Evolutionary conservation across 2,797 vertebrate species (phyloP), one percentile per base, ranked within the genome.

Genomic region (Anolis apletophallus): DNA sequence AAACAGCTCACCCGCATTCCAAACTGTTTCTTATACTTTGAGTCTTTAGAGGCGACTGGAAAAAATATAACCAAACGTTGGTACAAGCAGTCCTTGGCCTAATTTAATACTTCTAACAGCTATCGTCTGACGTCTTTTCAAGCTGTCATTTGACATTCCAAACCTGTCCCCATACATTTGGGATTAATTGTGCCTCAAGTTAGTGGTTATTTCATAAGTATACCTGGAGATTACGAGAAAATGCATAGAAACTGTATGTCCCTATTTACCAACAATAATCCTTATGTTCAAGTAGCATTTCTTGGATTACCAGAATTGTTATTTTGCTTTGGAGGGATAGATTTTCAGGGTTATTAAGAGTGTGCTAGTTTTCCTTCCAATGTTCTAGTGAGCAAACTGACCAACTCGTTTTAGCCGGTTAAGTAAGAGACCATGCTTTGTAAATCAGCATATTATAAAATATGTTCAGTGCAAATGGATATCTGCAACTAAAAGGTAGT

Each of bases 81-180:
- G 67, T 82, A 57, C 61, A 40, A 67, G 34, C 50, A 40, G 61
- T 69, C 52, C 83, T 85, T 78, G 75, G 64, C 75, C 50, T 85
- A 69, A 78, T 77, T 68, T 55, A 67, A 77, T 50, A 84, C 23
- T 55, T 55, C 75, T 32, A 77, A 69, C 64, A 85, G 64, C 32
- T 40, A 32, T 34, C 23, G 11, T 34, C 14, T 21, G 23, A n/a
- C 54, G 29, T 50, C 40, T 81, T 81, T 50, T 67, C 61, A 21
- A 80, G 23, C 9, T 80, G 26, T 3, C 14, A 64, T 64, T 80
- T 54, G 40, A 80, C 55, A 55, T 26, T 26, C 8, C 23, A 64
- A 32, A 10, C 32, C 21, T 79, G 64, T 52, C n/a, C 17, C 1
- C 61, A 80, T 46, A 16, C 5, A 54, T 67, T 13, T 68, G 32